Conservation (phyloP, 2,888 invertebrate genomes). For the Drosophila differens region DNA sequence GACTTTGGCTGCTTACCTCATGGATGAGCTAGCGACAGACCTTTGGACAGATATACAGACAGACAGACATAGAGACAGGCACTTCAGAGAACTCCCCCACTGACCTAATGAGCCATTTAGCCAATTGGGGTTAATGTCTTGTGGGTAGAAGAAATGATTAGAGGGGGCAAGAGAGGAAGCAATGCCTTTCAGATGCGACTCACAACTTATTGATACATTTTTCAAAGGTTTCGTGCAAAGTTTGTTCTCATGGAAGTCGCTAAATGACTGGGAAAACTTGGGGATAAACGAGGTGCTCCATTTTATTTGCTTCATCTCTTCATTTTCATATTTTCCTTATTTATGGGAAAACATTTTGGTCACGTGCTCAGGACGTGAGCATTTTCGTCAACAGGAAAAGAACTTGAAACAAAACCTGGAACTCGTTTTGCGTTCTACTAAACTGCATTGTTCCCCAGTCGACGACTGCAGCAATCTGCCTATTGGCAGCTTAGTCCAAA, state of each 20-base stretch:
- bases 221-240: constrained; percentile 68
- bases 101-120: constrained; percentile 84
- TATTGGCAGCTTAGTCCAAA: constrained; percentile 17
- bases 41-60: constrained; percentile 15
- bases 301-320: constrained; percentile 53
- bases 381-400: constrained; percentile 63
- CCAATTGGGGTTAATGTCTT: constrained; percentile 81
- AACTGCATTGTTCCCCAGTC: constrained; percentile 51
- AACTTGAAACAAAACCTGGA: constrained; percentile 32
- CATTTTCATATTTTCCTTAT: constrained; percentile 77
- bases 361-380: constrained; percentile 72
- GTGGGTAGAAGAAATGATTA: constrained; percentile 21
- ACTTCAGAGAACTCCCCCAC: constrained; percentile 53
- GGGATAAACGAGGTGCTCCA: constrained; percentile 16
- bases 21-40: constrained; percentile 29
- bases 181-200: constrained; percentile 44
- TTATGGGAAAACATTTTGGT: constrained; percentile 73
- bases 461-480: constrained; percentile 41
- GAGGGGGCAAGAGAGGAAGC: neutral
- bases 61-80: constrained; percentile 14
- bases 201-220: constrained; percentile 69
- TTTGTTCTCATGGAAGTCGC: constrained; percentile 55
- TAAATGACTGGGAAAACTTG: constrained; percentile 55
- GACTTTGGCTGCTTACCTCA: constrained; percentile 42
- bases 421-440: constrained; percentile 5